Evolutionary conservation across 2,113 vertebrate species (phyloP).

Genomic region (Dinomys branickii): DNA sequence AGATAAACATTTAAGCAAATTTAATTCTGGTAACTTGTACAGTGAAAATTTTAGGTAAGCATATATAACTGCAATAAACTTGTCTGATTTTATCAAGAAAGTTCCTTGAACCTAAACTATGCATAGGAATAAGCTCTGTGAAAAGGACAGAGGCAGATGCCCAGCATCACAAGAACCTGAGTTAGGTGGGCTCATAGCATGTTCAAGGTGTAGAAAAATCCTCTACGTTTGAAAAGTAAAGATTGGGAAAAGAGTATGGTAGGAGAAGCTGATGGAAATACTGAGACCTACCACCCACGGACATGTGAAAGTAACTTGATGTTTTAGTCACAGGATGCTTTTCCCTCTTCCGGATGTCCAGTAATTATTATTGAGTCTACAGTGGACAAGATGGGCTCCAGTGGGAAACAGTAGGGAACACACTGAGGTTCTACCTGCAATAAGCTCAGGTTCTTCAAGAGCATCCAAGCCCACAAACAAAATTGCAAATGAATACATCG

Average conservation of each 20-base stretch:
- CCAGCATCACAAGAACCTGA: not conserved
- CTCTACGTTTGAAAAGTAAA: not conserved
- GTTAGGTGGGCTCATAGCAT: not conserved
- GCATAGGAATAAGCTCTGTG: not conserved
- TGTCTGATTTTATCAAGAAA: not conserved
- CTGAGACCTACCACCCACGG: not conserved
- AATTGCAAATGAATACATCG: not conserved
- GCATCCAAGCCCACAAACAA: not conserved
- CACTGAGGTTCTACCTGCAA: not conserved
- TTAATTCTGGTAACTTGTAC: not conserved
- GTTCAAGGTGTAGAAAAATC: not conserved
- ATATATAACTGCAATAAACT: not conserved
- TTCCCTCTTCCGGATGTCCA: not conserved
- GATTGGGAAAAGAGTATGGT: not conserved
- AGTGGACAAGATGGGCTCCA: not conserved
- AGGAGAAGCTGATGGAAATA: not conserved
- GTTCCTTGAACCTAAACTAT: not conserved
- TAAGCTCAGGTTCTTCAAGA: not conserved
- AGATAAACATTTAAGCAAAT: not conserved
- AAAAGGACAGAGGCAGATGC: not conserved
- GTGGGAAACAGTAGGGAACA: not conserved
- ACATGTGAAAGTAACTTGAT: not conserved
- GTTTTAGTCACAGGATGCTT: not conserved
- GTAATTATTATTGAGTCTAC: not conserved
- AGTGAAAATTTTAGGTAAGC: not conserved